A percentile compares a stretch with the other conserved stretches of the same genome.
Evolutionary conservation across 2,113 vertebrate species (phyloP).

Genomic region (Sterna hirundo): DNA sequence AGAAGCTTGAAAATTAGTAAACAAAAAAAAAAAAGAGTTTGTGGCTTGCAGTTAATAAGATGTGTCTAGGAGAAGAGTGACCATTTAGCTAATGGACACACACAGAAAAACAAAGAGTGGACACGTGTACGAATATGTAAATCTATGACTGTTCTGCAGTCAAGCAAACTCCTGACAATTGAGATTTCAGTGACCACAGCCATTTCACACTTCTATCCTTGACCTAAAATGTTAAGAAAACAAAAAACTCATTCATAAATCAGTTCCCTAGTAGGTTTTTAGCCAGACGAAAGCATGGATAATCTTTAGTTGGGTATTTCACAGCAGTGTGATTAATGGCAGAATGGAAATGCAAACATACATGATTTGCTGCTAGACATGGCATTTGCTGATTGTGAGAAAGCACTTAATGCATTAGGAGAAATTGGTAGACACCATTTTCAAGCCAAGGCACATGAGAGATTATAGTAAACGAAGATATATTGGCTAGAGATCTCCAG

Average conservation of each 20-base stretch:
- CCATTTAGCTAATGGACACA: not conserved
- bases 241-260: conserved; percentile 22
- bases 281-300: not conserved
- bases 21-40: not conserved
- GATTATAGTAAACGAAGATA: conserved; percentile 18
- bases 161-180: not conserved
- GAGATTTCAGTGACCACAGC: not conserved
- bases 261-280: conserved; percentile 20
- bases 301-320: conserved; percentile 36
- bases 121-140: not conserved
- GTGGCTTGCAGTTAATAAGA: not conserved
- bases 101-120: not conserved
- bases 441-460: not conserved
- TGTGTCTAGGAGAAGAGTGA: not conserved
- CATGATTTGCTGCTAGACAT: conserved; percentile 57
- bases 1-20: not conserved
- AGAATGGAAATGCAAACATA: conserved; percentile 49
- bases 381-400: conserved; percentile 57
- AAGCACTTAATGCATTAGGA: conserved; percentile 59
- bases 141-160: not conserved
- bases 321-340: conserved; percentile 47
- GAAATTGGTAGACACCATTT: conserved; percentile 20
- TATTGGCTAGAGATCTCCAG: conserved; percentile 4
- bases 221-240: conserved; percentile 21
- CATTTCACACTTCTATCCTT: conserved; percentile 34